Percentiles rank a stretch among this genome's conserved stretches.
Conservation (phyloP, 2,113 vertebrate genomes). For the Arothron firmamentum region DNA sequence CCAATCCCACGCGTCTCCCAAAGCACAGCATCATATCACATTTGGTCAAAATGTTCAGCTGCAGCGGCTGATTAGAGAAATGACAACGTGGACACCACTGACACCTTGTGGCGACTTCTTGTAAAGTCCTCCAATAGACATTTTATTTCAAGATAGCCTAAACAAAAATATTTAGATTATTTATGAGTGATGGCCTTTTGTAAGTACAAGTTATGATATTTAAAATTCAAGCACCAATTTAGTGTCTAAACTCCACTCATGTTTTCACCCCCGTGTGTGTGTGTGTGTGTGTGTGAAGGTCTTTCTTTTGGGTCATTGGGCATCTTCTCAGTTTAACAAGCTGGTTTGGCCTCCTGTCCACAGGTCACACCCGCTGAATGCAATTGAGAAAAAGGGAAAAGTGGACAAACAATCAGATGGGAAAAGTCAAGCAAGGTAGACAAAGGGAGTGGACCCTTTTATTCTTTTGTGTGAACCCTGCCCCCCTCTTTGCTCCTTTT, state of each 20-base stretch:
- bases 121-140: not conserved
- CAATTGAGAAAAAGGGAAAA: slow-evolving; percentile 63
- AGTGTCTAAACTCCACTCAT: not conserved
- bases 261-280: too few relatives aligned
- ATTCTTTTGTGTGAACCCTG: slow-evolving; percentile 67
- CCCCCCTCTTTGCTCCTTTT: slow-evolving; percentile 58
- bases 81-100: slow-evolving; percentile 73
- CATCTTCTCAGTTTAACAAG: slow-evolving; percentile 41
- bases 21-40: slow-evolving; percentile 37
- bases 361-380: slow-evolving; percentile 62
- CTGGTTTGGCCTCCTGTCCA: slow-evolving; percentile 29
- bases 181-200: not conserved
- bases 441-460: slow-evolving; percentile 65
- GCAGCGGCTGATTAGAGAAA: slow-evolving; percentile 21
- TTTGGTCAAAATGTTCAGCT: slow-evolving; percentile 26
- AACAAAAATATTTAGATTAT: slow-evolving; percentile 8
- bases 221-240: not conserved
- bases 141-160: slow-evolving; percentile 2
- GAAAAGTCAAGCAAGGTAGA: slow-evolving; percentile 72
- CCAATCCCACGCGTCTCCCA: slow-evolving; percentile 48
- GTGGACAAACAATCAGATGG: slow-evolving; percentile 71
- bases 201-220: not conserved
- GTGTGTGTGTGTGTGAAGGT: not conserved
- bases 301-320: slow-evolving; percentile 1
- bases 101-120: slow-evolving; percentile 69